These are phyloP conservation scores for Equus quagga DNA, from an alignment of 2,113 vertebrate species.

Conservation along the genomic window DNA sequence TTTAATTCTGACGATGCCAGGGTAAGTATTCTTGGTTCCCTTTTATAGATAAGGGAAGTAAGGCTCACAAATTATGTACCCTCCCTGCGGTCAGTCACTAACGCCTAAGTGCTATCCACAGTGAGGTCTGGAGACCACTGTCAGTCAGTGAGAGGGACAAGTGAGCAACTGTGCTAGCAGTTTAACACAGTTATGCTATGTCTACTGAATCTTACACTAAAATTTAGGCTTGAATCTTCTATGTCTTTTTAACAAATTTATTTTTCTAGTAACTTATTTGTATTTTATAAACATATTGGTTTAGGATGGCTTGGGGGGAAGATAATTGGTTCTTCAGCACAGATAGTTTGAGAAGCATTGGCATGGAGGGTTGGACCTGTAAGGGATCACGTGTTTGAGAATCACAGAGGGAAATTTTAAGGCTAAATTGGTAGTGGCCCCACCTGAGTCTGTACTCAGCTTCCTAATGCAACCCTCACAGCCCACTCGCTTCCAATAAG, in stretches of 20 bases:
- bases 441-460: not conserved
- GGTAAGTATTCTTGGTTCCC: not conserved
- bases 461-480: not conserved
- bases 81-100: not conserved
- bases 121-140: not conserved
- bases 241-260: not conserved
- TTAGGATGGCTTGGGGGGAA: not conserved
- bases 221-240: not conserved
- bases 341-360: accelerated
- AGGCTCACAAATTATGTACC: not conserved
- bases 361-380: not conserved
- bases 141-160: not conserved
- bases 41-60: not conserved
- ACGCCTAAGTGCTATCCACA: no score
- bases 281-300: not conserved
- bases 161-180: not conserved
- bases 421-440: not conserved
- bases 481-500: not conserved
- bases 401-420: no score
- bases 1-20: not conserved
- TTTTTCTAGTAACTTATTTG: not conserved
- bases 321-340: not conserved
- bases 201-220: not conserved
- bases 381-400: not conserved
- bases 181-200: not conserved